Conservation (phyloP, 2,797 vertebrate species). For the Characodon lateralis region DNA sequence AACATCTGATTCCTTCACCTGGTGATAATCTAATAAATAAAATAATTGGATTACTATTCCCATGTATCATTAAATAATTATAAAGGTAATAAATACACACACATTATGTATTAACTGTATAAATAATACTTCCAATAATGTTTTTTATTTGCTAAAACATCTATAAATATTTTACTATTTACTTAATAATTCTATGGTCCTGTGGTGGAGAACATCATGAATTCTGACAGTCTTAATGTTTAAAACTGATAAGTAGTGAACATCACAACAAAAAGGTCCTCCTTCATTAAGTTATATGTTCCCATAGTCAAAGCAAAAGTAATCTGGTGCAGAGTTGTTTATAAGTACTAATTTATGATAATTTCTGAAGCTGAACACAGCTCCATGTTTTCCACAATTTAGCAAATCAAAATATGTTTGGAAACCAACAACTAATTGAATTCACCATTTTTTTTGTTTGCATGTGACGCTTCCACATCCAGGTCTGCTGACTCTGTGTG, state of each 20-base stretch:
- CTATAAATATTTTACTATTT: not conserved
- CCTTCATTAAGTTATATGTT: too few species aligned
- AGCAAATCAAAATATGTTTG: not conserved
- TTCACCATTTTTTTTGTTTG: not conserved
- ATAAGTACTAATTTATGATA: not conserved
- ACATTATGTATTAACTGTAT: not conserved
- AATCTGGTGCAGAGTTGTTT: not conserved
- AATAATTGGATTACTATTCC: not conserved
- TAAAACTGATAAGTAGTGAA: not conserved
- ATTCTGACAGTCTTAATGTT: not conserved
- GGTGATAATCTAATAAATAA: not conserved
- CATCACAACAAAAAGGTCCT: not conserved
- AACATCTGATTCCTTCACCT: not conserved
- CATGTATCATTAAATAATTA: not conserved
- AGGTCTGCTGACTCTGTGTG: constrained; percentile 81
- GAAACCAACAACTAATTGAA: not conserved
- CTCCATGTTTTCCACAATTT: not conserved
- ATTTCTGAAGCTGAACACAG: too few species aligned
- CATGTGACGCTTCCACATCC: constrained; percentile 1
- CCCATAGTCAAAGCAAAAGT: too few species aligned
- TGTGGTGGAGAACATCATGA: not conserved
- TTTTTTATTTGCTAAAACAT: not conserved
- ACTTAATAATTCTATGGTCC: not conserved
- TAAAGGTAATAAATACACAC: not conserved
- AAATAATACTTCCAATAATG: not conserved